Base-by-base conservation (phyloP, 37 sponge, comb jelly and placozoan genomes). In the Halichondria panicea region DNA sequence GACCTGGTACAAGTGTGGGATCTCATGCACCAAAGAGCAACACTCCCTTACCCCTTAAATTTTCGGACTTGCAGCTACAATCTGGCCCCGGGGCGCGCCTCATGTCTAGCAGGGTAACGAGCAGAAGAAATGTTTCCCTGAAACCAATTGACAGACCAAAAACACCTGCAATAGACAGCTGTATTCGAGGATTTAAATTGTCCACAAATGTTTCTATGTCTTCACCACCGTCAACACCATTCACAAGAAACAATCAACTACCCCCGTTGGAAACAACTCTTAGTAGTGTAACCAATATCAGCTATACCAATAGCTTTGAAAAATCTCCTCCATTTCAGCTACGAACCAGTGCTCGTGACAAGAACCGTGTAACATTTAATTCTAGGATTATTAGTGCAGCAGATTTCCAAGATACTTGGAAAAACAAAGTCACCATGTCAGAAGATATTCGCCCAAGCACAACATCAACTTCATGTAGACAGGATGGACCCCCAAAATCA, bases 141-240 rank as follows among this genome's bases (percentile, higher is more conserved):
- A 88, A 70, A 30, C 88, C 88, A 2, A 63, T 81, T 9, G 83
- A 88, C 4, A 76, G 73, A 40, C 83, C 88, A 3, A 81, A 72
- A 48, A 88, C 82, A 9, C 82, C 88, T 7, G 88, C 88, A 61
- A 74, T 79, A 12, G 81, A 80, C 18, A 68, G 65, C 27, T 39
- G 68, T 35, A 78, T 77, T 25, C 37, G 73, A 7, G 79, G 80
- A 0, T 69, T 44, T 70, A 39, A 42, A 32, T 35, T 79, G 21
- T 30, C 32, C 40, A 41, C 70, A 3, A 60, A 57, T 44, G 27
- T 35, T 5, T 22, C 67, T 13, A 56, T 56, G 30, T 41, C 7
- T 32, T 67, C 67, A 33, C 68, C 79, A 12, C 70, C 80, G 28
- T 43, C 80, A 18, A 68, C 60, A 25, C 80, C 80, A 9, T 69